Evolutionary conservation across 2,888 invertebrate genomes (phyloP).

Genomic region (Cryptocephalus moraei): DNA sequence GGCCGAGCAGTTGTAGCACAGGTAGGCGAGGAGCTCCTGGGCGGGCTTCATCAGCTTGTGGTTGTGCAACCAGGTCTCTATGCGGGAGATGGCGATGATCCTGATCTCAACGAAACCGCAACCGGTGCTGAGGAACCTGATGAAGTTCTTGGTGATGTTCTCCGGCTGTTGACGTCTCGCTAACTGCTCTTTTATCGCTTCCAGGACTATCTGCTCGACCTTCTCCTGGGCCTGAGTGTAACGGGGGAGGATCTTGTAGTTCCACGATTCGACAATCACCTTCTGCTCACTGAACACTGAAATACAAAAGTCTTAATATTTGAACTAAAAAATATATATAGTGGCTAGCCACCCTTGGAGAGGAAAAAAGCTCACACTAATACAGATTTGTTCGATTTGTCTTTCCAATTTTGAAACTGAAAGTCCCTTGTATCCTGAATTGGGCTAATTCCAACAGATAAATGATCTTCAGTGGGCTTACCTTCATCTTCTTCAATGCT

Average conservation of each 20-base stretch:
- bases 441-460: too few relatives aligned
- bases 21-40: slow-evolving; percentile 81
- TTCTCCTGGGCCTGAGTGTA: slow-evolving; percentile 53
- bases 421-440: too few relatives aligned
- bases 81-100: slow-evolving; percentile 63
- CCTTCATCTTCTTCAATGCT: slow-evolving; percentile 51
- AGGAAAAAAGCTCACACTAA: too few relatives aligned
- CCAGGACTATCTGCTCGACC: slow-evolving; percentile 73
- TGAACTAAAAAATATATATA: too few relatives aligned
- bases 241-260: slow-evolving; percentile 44
- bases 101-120: slow-evolving; percentile 82
- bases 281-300: slow-evolving; percentile 37
- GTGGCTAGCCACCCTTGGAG: too few relatives aligned
- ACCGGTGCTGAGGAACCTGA: slow-evolving; percentile 73
- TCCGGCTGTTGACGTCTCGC: slow-evolving; percentile 77
- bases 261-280: slow-evolving; percentile 35
- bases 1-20: slow-evolving; percentile 82
- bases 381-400: too few relatives aligned
- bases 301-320: too few relatives aligned
- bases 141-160: slow-evolving; percentile 78
- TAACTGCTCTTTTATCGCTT: slow-evolving; percentile 80
- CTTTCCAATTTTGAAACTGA: too few relatives aligned
- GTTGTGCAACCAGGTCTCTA: slow-evolving; percentile 93
- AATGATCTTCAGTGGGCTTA: slow-evolving; percentile 15
- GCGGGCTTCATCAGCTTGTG: slow-evolving; percentile 88